Percentiles rank a stretch among this genome's conserved stretches.
These are phyloP conservation scores for Hippolais icterina DNA, from an alignment of 2,113 vertebrate genomes.

Conservation along the genomic window DNA sequence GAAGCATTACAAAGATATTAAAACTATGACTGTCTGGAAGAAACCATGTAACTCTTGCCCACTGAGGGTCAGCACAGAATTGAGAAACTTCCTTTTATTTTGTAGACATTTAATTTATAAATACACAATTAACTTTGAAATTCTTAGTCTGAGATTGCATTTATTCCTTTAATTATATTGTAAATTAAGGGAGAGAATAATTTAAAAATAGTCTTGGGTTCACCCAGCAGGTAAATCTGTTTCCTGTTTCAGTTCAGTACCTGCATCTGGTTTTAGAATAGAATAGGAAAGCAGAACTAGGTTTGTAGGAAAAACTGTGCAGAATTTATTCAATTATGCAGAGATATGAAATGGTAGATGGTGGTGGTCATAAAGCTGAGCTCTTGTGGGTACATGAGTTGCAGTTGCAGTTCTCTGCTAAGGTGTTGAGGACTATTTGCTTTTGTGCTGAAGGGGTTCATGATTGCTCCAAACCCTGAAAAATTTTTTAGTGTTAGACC, in stretches of 20 bases:
- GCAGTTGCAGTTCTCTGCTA: background rate
- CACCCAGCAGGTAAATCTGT: background rate
- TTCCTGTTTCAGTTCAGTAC: background rate
- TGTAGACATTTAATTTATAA: background rate
- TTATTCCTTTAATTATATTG: background rate
- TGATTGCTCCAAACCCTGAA: background rate
- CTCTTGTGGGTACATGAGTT: background rate
- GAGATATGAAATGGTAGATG: background rate
- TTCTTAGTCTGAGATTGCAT: background rate
- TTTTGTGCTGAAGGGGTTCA: background rate
- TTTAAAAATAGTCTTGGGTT: background rate
- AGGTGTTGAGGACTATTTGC: background rate
- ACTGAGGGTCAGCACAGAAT: background rate
- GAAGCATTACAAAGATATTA: background rate
- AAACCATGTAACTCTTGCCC: background rate
- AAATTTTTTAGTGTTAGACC: background rate
- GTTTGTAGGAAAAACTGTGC: background rate
- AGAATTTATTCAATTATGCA: background rate
- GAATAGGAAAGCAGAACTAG: background rate
- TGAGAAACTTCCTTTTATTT: background rate
- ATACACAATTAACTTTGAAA: background rate
- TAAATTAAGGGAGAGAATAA: background rate
- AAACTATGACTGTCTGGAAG: background rate
- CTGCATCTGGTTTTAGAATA: background rate
- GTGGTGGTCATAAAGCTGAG: background rate